Evolutionary conservation across 2,797 vertebrate genomes (phyloP).

Genomic region (Heteromormyrus szaboi): DNA sequence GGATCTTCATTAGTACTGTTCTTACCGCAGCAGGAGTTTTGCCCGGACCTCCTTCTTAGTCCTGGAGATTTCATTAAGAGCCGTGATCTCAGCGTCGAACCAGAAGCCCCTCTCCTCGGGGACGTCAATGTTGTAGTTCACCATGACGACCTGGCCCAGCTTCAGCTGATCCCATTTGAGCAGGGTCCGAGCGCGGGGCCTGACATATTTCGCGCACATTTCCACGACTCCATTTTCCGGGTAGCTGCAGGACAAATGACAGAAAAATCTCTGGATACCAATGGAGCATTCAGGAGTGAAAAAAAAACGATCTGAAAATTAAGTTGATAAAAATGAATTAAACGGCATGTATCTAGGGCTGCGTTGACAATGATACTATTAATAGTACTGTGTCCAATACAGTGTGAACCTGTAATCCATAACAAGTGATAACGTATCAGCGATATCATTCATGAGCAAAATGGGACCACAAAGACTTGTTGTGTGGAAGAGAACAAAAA

Average conservation of each 20-base stretch:
- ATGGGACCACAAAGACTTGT: not conserved
- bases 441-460: not conserved
- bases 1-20: constrained; percentile 16
- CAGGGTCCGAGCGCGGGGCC: constrained; percentile 82
- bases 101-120: constrained; percentile 95
- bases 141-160: constrained; percentile 87
- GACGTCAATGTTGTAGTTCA: constrained; percentile 94
- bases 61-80: constrained; percentile 81
- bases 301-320: not conserved
- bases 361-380: not conserved
- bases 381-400: not conserved
- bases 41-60: constrained; percentile 92
- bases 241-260: constrained; percentile 60
- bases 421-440: not conserved
- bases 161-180: constrained; percentile 84
- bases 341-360: not conserved
- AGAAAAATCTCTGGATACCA: not conserved
- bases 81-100: constrained; percentile 89
- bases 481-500: not conserved
- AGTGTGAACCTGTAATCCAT: not conserved
- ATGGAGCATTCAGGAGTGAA: not conserved
- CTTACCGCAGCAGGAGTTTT: constrained; percentile 91
- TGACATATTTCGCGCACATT: constrained; percentile 69
- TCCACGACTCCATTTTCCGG: constrained; percentile 85
- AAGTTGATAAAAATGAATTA: not conserved